Base-by-base conservation (phyloP, 1,140 invertebrate species). In the Sitobion miscanthi region DNA sequence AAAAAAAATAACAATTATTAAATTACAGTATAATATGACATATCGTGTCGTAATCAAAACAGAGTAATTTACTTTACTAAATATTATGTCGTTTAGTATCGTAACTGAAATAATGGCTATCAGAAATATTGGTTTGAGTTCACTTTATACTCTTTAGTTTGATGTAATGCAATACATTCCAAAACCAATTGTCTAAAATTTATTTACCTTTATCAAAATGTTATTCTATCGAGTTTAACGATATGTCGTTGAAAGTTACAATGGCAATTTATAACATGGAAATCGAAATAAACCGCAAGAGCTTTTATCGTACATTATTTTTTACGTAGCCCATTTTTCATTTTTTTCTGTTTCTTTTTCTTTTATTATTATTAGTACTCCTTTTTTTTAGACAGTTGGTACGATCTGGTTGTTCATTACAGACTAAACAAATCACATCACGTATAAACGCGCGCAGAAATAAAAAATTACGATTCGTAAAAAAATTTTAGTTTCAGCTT, bases 281-380 rank as follows among this genome's bases (percentile, higher is more conserved):
- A 69, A 90, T 69, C 89, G 89, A 90, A 90, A 69, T 69, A 90
- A 45, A 90, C 89, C 89, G 89, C 89, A 69, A 89, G 88, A 89
- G 88, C 89, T 62, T 69, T 77, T 90, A 90, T 47, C 14, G 89
- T 69, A 90, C 57, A 38, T 69, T 90, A 69, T 90, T 90, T 90
- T 90, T n/a, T 69, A 69, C 89, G 25, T 45, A 14, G 54, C 38
- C 20, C 52, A 42, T 90, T 90, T 90, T 45, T 62, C 88, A 42
- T 90, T 90, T 54, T 45, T 6, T 35, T 35, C 35, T 35, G 35
- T 35, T 35, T 35, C 35, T 35, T 49, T 88, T 52, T 49, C 14
- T 14, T n/a, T 25, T 47, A 30, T 90, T 90, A 42, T 90, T 90
- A 54, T 90, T 45, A n/a, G n/a, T 90, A 69, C 17, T 54, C 3